These are phyloP conservation scores for Smithornis capensis DNA, from an alignment of 2,113 vertebrate genomes.

Conservation along the genomic window DNA sequence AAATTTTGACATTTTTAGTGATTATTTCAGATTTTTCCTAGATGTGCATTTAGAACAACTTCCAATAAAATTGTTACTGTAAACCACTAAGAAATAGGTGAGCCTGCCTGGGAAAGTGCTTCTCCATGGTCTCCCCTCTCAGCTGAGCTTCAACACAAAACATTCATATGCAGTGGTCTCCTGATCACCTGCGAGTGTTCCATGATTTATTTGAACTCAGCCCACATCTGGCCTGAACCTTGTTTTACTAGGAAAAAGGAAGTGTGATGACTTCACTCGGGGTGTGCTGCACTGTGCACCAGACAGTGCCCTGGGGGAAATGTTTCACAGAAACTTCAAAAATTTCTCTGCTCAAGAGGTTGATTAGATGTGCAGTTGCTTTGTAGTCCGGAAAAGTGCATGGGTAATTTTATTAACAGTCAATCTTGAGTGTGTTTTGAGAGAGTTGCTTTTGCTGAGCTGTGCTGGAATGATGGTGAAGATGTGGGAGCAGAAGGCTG, in stretches of 20 bases:
- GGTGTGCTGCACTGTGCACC: rapidly evolving
- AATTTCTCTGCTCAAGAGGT: not conserved
- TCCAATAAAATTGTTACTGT: not conserved
- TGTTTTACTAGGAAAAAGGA: not conserved
- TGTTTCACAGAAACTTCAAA: not conserved
- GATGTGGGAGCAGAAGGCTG: not conserved
- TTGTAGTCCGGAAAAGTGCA: rapidly evolving
- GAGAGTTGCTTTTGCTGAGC: not conserved
- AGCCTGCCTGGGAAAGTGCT: not conserved
- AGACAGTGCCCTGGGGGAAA: not conserved
- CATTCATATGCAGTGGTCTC: rapidly evolving
- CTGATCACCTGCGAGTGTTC: not conserved
- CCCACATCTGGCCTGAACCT: not conserved
- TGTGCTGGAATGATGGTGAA: not conserved
- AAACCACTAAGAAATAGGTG: not conserved
- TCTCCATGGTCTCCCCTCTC: not conserved
- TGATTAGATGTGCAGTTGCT: rapidly evolving
- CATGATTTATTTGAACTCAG: not conserved
- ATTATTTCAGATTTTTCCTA: not conserved
- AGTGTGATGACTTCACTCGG: rapidly evolving
- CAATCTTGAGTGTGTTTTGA: not conserved
- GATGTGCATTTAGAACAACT: not conserved
- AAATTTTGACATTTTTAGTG: not conserved
- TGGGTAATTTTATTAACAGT: not conserved
- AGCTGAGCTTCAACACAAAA: not conserved